A percentile compares a stretch with the other conserved stretches of the same genome.
Evolutionary conservation across 2,113 vertebrate species (phyloP).

Genomic region (Coryphaenoides rupestris): DNA sequence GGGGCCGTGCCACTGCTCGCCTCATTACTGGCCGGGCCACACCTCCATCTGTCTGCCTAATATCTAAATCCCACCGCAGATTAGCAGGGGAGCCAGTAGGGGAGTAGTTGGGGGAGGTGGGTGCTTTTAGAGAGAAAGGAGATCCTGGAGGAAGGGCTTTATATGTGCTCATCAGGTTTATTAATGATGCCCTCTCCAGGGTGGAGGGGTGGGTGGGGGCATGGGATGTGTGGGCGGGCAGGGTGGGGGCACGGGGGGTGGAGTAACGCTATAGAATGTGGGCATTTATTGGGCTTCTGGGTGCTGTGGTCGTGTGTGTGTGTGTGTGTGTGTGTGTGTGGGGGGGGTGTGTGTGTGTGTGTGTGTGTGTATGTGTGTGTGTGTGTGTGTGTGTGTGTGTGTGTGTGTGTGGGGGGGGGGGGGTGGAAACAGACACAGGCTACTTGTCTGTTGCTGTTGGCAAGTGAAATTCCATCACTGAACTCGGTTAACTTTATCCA

Average conservation of each 20-base stretch:
- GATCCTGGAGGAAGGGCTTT: conserved; percentile 40
- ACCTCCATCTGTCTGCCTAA: conserved; percentile 58
- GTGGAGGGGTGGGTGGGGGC: conserved; percentile 23
- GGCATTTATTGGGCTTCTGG: conserved; percentile 10
- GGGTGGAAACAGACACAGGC: too few species aligned
- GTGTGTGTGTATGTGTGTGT: conserved; percentile 13
- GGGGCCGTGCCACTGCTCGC: conserved; percentile 55
- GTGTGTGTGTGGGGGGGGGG: background rate
- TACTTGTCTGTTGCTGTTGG: too few species aligned
- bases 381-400: conserved; percentile 7
- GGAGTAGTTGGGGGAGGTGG: background rate
- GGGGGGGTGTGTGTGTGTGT: conserved; percentile 12
- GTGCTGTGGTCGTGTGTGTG: background rate
- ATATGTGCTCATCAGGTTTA: conserved; percentile 29
- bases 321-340: conserved; percentile 6
- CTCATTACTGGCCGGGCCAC: conserved; percentile 61
- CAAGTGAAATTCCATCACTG: too few species aligned
- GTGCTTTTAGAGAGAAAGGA: conserved; percentile 15
- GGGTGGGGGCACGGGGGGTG: too few species aligned
- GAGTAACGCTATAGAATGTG: background rate
- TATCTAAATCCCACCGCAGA: conserved; percentile 55
- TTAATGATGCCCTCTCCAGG: conserved; percentile 40
- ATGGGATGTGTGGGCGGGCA: background rate
- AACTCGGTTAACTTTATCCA: too few species aligned
- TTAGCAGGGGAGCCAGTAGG: conserved; percentile 32